Percentiles rank a stretch among this genome's conserved stretches.
Evolutionary conservation across 2,888 invertebrate genomes (phyloP).

Genomic region (Unio pictorum): DNA sequence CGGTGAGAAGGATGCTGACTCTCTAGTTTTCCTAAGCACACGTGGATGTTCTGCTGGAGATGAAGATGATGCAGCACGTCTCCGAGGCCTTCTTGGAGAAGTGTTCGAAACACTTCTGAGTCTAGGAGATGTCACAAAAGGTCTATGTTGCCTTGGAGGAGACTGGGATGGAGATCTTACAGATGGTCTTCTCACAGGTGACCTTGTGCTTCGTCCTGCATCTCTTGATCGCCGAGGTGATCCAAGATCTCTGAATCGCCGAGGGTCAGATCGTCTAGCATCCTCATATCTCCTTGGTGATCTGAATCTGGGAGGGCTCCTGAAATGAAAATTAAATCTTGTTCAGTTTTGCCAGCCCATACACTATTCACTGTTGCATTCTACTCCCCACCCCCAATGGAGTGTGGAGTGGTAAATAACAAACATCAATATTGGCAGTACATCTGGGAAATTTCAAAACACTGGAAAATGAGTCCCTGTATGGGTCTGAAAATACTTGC

Average conservation of each 20-base stretch:
- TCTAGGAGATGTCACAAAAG: slow-evolving; percentile 5
- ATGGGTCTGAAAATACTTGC: no score
- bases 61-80: background rate
- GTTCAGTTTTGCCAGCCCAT: no score
- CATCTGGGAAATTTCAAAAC: no score
- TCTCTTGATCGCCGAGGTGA: slow-evolving; percentile 2
- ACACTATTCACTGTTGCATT: no score
- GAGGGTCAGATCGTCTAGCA: slow-evolving; percentile 4
- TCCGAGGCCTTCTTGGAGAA: slow-evolving; percentile 8
- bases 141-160: background rate
- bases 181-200: slow-evolving; percentile 7
- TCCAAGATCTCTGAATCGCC: slow-evolving; percentile 1
- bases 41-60: slow-evolving; percentile 1
- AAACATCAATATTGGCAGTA: no score
- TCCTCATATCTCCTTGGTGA: slow-evolving; percentile 9
- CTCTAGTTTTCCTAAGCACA: background rate
- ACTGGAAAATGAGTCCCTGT: no score
- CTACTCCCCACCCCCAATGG: no score
- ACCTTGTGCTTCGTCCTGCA: background rate
- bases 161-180: background rate
- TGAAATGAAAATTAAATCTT: slow-evolving; percentile 8
- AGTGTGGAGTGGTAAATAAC: no score
- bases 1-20: slow-evolving; percentile 3
- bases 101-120: slow-evolving; percentile 1
- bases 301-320: slow-evolving; percentile 22